Evolutionary conservation across 2,888 invertebrate genomes (phyloP), one percentile per base, ranked within the genome.

Genomic region (Amphipyra tragopoginis): DNA sequence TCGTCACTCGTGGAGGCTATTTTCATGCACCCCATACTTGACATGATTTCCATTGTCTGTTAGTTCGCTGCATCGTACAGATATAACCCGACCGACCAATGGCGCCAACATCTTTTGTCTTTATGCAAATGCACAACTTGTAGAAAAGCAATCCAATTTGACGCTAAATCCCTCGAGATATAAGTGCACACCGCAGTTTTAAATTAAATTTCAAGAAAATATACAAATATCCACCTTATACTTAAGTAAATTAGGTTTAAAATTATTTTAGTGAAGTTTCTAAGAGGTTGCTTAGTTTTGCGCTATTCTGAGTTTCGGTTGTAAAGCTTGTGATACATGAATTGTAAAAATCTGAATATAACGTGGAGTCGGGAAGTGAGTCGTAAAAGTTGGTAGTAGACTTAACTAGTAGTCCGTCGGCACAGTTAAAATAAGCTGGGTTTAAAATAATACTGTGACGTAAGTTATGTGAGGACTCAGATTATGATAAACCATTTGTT

Each of bases 91-190:
- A 49, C 52, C 52, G 14, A 49, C 60, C 77, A 63, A 73, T 68
- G 63, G 70, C 61, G 66, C 67, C 63, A 72, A 69, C 79, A 75
- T 80, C 79, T 84, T 82, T 83, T 89, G 89, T 90, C 82, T 84
- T 80, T 82, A 92, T 93, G 92, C 90, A 91, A 92, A 93, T 93
- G 88, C 85, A 82, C 82, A 87, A 90, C 89, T 90, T 88, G 91
- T 89, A 87, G 85, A 85, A 85, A 88, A 88, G 86, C 90, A 88
- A 91, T 92, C 90, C 90, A 92, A 93, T 93, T 91, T 90, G 87
- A 88, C 83, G 86, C 82, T 81, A 88, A 91, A 86, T 86, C 92
- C 90, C 87, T 54, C 15, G 86, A 87, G 92, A 88, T 84, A 84
- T 86, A 84, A 87, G 79, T 84, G 86, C 86, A 84, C 80, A 85